Conservation (phyloP, 2,888 invertebrate genomes). For the Lycocerus yunnanus region DNA sequence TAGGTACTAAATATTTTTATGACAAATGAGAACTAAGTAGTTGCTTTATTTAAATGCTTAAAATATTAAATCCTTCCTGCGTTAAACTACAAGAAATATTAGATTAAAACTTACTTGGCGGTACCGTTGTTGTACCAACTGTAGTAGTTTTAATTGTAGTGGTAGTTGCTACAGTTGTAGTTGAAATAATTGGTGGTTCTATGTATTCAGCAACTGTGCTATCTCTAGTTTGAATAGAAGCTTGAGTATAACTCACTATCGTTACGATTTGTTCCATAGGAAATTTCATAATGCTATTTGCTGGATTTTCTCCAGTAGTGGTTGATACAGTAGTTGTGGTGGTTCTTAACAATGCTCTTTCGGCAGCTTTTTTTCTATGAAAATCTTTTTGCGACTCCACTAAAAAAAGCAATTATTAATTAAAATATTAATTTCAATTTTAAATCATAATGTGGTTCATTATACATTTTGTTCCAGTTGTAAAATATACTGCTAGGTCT, state of each 20-base stretch:
- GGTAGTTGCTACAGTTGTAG: slow-evolving; percentile 55
- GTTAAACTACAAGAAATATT: neutral
- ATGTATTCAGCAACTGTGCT: slow-evolving; percentile 59
- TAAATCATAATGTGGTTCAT: too few relatives aligned
- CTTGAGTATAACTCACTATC: slow-evolving; percentile 49
- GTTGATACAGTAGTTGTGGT: slow-evolving; percentile 52
- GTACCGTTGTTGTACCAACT: slow-evolving; percentile 61
- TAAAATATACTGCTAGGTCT: too few relatives aligned
- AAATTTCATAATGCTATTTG: slow-evolving; percentile 17
- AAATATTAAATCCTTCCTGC: neutral
- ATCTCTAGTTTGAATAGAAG: slow-evolving; percentile 48
- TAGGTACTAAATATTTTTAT: too few relatives aligned
- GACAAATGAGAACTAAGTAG: too few relatives aligned
- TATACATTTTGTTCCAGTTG: too few relatives aligned
- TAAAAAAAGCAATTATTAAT: slow-evolving; percentile 54
- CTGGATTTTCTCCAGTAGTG: slow-evolving; percentile 11
- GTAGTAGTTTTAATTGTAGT: slow-evolving; percentile 64
- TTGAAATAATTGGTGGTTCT: slow-evolving; percentile 51
- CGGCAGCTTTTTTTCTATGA: slow-evolving; percentile 66
- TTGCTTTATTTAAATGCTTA: neutral
- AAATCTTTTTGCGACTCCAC: slow-evolving; percentile 90
- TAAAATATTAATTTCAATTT: too few relatives aligned
- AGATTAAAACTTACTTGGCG: slow-evolving; percentile 58
- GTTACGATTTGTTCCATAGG: slow-evolving; percentile 42
- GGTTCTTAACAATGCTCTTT: slow-evolving; percentile 58